Base-by-base conservation (phyloP, 2,797 vertebrate species). In the Halcyon leucocephala region DNA sequence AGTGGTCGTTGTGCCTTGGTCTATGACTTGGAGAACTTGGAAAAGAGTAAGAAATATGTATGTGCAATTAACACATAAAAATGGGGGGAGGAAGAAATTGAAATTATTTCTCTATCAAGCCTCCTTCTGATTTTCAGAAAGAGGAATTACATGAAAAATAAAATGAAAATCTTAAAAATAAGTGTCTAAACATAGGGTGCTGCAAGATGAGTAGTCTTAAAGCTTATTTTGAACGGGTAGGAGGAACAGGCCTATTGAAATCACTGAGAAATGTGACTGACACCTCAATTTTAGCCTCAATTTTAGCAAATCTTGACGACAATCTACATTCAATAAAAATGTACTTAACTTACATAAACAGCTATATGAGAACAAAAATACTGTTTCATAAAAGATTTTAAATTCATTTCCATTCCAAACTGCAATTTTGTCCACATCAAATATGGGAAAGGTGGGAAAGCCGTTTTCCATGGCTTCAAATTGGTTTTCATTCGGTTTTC, bases 71-170 rank as follows among this genome's bases (percentile, higher is more conserved):
- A 78, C 0, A 0, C 37, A 48, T 14, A 76, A 91, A 86, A 92
- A 84, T 3, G 25, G 1, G 24, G 29, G 3, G 2, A 7, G 9
- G 0, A 0, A 3, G 22, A 64, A 81, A 72, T 25, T 29, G 2
- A 48, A 77, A 65, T 58, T 49, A 9, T 85, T 87, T 94, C 42
- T 60, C 67, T 52, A 66, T 46, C 46, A 76, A 81, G 25, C 6
- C n/a, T 39, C 72, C 57, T 76, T 90, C 46, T 92, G 29, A 35
- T 48, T 91, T 85, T 71, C 87, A 91, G 33, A 93, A 82, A 91
- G 22, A 72, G 26, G 9, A 55, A 46, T 69, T 91, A 62, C 42
- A 71, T 93, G 80, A 74, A 85, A 87, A 89, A 82, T 64, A 69
- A 88, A 88, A 55, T 12, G 0, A 81, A 85, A 92, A 60, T 37